Conservation (phyloP, 1,140 invertebrate species). For the Agrilus planipennis region DNA sequence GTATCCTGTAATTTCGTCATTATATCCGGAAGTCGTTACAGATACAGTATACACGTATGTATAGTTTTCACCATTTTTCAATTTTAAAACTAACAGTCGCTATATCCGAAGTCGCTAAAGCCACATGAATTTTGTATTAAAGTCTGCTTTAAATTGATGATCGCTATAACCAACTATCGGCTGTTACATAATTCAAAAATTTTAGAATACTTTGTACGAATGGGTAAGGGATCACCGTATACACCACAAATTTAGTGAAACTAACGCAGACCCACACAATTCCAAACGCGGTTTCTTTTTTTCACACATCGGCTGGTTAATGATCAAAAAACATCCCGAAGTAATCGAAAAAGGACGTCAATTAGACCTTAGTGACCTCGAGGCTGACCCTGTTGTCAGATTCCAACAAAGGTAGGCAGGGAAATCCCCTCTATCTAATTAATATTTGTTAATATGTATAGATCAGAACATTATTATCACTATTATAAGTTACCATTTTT, state of each 20-base stretch:
- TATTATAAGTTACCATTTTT: not conserved
- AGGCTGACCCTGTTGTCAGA: conserved; percentile 53
- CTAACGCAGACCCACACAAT: conserved; percentile 69
- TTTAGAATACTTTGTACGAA: conserved; percentile 46
- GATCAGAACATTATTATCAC: not conserved
- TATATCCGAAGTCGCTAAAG: too few species aligned
- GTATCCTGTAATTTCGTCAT: too few species aligned
- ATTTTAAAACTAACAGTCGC: too few species aligned
- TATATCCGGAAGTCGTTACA: too few species aligned
- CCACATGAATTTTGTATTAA: too few species aligned
- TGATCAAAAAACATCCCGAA: conserved; percentile 46
- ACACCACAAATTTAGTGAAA: conserved; percentile 68
- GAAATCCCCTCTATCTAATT: not conserved
- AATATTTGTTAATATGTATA: conserved; percentile 1
- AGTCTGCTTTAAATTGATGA: too few species aligned
- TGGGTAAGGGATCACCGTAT: conserved; percentile 67
- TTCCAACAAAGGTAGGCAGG: conserved; percentile 47
- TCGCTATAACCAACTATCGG: too few species aligned
- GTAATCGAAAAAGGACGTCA: conserved; percentile 51
- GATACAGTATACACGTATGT: too few species aligned
- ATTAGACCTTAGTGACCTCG: conserved; percentile 59
- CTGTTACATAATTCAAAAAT: too few species aligned
- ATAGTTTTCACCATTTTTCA: too few species aligned
- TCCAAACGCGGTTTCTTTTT: conserved; percentile 58
- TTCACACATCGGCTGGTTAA: conserved; percentile 51